Base-by-base conservation (phyloP, 2,888 invertebrate genomes). In the Caenorhabditis panamensis region DNA sequence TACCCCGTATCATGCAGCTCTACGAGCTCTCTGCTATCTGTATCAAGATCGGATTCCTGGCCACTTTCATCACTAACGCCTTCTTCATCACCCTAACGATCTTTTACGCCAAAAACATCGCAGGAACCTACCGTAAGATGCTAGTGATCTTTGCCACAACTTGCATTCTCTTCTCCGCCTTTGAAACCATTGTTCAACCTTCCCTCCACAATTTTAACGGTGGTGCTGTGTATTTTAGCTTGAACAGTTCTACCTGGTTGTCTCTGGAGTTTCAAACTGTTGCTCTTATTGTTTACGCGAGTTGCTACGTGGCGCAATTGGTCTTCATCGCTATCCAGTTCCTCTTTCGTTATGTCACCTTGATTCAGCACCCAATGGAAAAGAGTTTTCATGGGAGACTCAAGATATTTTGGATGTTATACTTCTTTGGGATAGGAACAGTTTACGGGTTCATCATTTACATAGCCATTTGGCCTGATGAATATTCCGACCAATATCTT, bases 141-240 rank as follows among this genome's bases (percentile, higher is more conserved):
- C 13, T 54, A 0, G 28, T 28, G 5, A 54, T 28, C 26, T 54
- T 54, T n/a, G 54, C 54, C 2, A 6, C 28, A 1, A 26, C 28
- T 6, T 54, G 28, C 28, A 54, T 28, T n/a, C 2, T 54, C 2
- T 26, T 54, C 28, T 26, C 26, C 1, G 11, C 28, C 6, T 4
- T 28, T 4, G 54, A 54, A n/a, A 1, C 28, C 20, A 26, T 54
- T n/a, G 26, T 28, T 28, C 54, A 28, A n/a, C 54, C 54, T 3
- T 28, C n/a, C 28, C 11, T 54, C n/a, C 54, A 54, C 26, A 54
- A 54, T 9, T 54, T 54, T n/a, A 54, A 54, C 28, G 54, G 28
- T 2, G 28, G 54, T 1, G 6, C 28, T 9, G 4, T 28, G 2
- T 54, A 28, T n/a, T 28, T 54, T 4, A 54, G 54, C n/a, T 22